These are phyloP conservation scores for Numenius arquata DNA, from an alignment of 2,113 vertebrate genomes.

Conservation along the genomic window DNA sequence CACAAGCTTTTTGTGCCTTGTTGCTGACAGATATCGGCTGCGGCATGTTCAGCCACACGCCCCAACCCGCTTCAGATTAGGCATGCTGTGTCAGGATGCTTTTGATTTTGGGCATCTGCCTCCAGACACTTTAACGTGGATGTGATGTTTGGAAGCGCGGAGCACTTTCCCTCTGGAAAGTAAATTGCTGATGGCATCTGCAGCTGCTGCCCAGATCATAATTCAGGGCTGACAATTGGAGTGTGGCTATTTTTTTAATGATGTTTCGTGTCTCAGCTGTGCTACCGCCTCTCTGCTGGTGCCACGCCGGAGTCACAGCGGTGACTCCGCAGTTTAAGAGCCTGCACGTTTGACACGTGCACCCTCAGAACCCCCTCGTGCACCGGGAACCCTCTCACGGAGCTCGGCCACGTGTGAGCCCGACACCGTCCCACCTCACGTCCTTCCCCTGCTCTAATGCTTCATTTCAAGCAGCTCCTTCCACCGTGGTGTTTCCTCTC, in stretches of 20 bases:
- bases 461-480: neutral
- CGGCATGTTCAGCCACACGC: accelerated
- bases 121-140: neutral
- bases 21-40: accelerated
- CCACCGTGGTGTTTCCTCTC: neutral
- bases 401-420: neutral
- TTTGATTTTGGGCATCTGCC: neutral
- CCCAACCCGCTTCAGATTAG: neutral
- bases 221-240: neutral
- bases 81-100: neutral
- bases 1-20: neutral
- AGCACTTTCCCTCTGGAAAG: neutral
- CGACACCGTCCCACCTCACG: neutral
- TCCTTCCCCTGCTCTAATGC: neutral
- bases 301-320: neutral
- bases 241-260: neutral
- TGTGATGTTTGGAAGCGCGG: neutral
- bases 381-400: accelerated
- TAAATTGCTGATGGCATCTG: neutral
- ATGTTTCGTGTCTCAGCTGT: neutral
- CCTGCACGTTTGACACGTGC: neutral
- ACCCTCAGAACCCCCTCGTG: accelerated
- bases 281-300: neutral
- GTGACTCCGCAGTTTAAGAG: neutral
- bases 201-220: neutral